Conservation (phyloP, 2,113 vertebrate genomes). For the Piprites chloris region DNA sequence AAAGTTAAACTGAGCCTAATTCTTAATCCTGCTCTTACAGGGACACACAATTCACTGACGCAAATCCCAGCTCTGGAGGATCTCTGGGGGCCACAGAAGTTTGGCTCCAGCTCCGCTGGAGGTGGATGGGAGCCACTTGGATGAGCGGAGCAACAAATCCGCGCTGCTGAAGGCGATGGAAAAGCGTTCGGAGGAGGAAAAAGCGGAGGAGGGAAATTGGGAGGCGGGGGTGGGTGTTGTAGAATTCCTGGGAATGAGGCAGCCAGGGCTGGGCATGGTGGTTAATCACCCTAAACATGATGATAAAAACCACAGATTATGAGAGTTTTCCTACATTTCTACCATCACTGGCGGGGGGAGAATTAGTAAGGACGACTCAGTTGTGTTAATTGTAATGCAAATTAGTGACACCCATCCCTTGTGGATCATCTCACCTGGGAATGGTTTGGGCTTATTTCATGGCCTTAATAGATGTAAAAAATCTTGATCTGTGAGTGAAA, state of each 20-base stretch:
- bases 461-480: not conserved
- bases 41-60: not conserved
- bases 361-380: not conserved
- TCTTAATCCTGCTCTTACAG: not conserved
- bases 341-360: not conserved
- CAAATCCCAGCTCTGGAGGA: not conserved
- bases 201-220: not conserved
- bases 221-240: not conserved
- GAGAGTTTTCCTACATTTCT: not conserved
- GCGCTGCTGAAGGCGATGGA: not conserved
- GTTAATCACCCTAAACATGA: not conserved
- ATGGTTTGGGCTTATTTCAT: not conserved
- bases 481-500: not conserved
- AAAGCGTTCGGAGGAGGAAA: not conserved
- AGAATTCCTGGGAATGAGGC: not conserved
- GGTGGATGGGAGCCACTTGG: slow-evolving; percentile 2
- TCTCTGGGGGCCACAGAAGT: not conserved
- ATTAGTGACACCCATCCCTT: not conserved
- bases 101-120: not conserved
- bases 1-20: not conserved
- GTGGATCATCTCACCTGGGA: not conserved
- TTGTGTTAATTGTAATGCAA: not conserved
- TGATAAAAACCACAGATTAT: not conserved
- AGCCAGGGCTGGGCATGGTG: not conserved
- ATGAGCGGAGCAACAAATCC: not conserved